phyloP scores from a whole-genome alignment of 1,140 invertebrate species.

The Subanguina moxae region DNA sequence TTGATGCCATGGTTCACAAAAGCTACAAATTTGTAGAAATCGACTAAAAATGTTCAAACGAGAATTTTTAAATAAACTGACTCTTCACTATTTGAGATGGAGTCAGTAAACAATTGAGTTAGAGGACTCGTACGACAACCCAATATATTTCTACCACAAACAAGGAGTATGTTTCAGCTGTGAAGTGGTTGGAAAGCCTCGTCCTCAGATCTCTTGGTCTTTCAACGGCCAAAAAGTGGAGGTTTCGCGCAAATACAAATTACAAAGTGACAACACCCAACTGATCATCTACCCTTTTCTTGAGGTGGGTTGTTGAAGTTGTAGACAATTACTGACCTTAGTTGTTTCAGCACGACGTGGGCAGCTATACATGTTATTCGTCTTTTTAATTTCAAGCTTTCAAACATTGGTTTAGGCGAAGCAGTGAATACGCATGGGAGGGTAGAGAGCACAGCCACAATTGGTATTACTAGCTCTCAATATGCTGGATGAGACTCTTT shows the following conservation, averaged over 20 bases:
- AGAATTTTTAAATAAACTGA: no score
- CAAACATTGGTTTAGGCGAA: conserved; percentile 6
- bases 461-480: conserved; percentile 29
- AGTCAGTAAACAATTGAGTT: no score
- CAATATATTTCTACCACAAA: no score
- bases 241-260: conserved; percentile 41
- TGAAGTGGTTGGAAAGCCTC: conserved; percentile 50
- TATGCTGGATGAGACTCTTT: no score
- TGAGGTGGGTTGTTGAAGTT: conserved; percentile 16
- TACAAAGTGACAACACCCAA: conserved; percentile 41
- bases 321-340: no score
- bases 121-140: no score
- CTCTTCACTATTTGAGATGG: no score
- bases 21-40: no score
- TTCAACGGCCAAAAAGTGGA: conserved; percentile 45
- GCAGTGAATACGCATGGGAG: conserved; percentile 44
- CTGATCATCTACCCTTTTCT: conserved; percentile 57
- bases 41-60: no score
- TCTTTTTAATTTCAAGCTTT: no score
- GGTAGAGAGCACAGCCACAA: conserved; percentile 23
- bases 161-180: conserved; percentile 29
- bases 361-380: conserved; percentile 44
- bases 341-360: conserved; percentile 42
- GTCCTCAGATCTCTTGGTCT: conserved; percentile 52
- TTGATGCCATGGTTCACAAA: no score